A percentile compares a stretch with the other conserved stretches of the same genome.
Conservation (phyloP, 2,797 vertebrate genomes). For the Oryzias sinensis region DNA sequence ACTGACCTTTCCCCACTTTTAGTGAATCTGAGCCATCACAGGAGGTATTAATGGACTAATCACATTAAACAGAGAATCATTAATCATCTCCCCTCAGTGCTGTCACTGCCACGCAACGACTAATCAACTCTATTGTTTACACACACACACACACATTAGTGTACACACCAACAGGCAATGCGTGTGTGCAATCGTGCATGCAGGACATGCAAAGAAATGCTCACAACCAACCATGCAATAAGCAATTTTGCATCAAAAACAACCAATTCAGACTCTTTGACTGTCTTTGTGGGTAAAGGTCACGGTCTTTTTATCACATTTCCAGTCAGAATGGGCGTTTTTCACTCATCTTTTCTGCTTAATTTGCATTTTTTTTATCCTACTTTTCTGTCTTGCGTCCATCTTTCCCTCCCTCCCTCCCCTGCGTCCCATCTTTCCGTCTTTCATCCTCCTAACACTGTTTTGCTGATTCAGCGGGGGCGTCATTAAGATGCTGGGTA, state of each 20-base stretch:
- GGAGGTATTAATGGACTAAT: constrained; percentile 80
- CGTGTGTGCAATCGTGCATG: constrained; percentile 19
- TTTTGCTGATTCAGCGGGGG: constrained; percentile 63
- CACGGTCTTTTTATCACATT: not conserved
- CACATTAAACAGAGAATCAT: constrained; percentile 80
- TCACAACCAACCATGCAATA: constrained; percentile 3
- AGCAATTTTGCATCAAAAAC: constrained; percentile 5
- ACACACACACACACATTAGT: constrained; percentile 42
- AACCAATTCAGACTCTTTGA: not conserved
- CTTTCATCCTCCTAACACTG: constrained; percentile 48
- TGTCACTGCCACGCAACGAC: constrained; percentile 73
- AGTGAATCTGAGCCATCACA: constrained; percentile 72
- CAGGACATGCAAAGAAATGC: constrained; percentile 16
- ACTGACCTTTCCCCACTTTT: constrained; percentile 74
- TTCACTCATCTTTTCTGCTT: not conserved
- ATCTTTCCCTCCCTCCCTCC: constrained; percentile 3
- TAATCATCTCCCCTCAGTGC: constrained; percentile 76
- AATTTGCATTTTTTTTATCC: not conserved
- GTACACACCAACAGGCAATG: constrained; percentile 13
- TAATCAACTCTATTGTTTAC: constrained; percentile 79
- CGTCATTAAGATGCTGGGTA: constrained; percentile 63
- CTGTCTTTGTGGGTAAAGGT: not conserved
- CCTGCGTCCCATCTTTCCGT: constrained; percentile 18
- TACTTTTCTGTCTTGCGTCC: not conserved
- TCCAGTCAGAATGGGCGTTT: not conserved